Conservation (phyloP, 2,113 vertebrate genomes). For the Cyanoderma ruficeps region DNA sequence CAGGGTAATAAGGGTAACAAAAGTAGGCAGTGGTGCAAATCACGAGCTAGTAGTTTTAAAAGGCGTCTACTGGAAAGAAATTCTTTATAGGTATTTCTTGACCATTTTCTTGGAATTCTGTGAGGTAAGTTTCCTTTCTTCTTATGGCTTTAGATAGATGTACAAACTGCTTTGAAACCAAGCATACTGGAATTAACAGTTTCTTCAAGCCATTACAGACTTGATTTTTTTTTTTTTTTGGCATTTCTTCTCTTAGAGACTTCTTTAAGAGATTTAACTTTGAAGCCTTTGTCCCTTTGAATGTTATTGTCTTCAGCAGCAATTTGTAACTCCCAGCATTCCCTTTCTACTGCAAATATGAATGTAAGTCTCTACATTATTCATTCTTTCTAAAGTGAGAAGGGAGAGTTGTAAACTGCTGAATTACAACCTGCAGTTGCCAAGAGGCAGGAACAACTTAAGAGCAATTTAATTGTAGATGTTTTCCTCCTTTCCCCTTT, state of each 20-base stretch:
- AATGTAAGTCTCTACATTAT: neutral
- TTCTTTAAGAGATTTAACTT: neutral
- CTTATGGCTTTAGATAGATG: neutral
- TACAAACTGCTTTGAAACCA: neutral
- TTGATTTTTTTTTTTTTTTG: neutral
- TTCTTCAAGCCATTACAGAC: neutral
- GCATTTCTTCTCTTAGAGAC: neutral
- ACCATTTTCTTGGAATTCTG: neutral
- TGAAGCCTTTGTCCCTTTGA: neutral
- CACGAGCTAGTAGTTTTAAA: neutral
- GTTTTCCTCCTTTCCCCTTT: slow-evolving; percentile 15
- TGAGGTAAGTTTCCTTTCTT: neutral
- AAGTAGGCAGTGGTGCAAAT: neutral
- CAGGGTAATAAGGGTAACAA: neutral
- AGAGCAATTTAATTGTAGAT: slow-evolving; percentile 35
- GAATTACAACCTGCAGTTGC: slow-evolving; percentile 26
- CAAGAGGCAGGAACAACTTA: slow-evolving; percentile 29
- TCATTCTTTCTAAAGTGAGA: slow-evolving; percentile 19
- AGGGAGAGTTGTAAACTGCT: slow-evolving; percentile 9
- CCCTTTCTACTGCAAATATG: slow-evolving; percentile 10
- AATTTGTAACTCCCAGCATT: slow-evolving; percentile 2
- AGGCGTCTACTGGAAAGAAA: neutral
- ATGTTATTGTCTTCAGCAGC: neutral
- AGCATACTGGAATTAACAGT: neutral
- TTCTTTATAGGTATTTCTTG: neutral